Percentiles rank a stretch among this genome's conserved stretches.
Conservation (phyloP, 2,113 vertebrate species). For the Eretmodus cyanostictus region DNA sequence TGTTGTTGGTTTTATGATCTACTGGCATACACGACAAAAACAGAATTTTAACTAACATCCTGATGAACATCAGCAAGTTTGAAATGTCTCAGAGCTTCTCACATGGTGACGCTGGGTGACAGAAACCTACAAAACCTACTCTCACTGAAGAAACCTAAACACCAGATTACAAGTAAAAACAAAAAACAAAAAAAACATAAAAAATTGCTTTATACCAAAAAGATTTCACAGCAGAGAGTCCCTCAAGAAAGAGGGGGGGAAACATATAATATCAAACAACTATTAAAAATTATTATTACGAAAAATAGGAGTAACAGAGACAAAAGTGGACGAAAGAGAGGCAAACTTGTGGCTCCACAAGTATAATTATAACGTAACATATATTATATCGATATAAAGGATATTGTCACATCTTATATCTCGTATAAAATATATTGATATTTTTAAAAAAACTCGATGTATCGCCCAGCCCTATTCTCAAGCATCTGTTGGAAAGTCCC, state of each 20-base stretch:
- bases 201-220: not conserved
- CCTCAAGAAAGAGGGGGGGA: not conserved
- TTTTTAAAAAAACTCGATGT: too few species aligned
- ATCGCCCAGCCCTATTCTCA: too few species aligned
- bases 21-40: not conserved
- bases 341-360: too few species aligned
- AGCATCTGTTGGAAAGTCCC: too few species aligned
- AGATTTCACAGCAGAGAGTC: not conserved
- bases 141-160: not conserved
- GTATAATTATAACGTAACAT: too few species aligned
- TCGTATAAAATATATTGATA: too few species aligned
- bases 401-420: too few species aligned
- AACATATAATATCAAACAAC: fast-evolving
- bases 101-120: not conserved
- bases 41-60: not conserved
- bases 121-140: fast-evolving
- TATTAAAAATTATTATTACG: not conserved
- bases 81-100: not conserved
- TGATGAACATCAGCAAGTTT: not conserved
- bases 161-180: not conserved
- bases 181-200: not conserved
- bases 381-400: fast-evolving
- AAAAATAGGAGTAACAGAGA: not conserved
- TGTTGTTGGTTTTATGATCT: not conserved
- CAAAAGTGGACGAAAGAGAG: too few species aligned